phyloP scores from a whole-genome alignment of 2,888 invertebrate species.

The Thymelicus sylvestris region DNA sequence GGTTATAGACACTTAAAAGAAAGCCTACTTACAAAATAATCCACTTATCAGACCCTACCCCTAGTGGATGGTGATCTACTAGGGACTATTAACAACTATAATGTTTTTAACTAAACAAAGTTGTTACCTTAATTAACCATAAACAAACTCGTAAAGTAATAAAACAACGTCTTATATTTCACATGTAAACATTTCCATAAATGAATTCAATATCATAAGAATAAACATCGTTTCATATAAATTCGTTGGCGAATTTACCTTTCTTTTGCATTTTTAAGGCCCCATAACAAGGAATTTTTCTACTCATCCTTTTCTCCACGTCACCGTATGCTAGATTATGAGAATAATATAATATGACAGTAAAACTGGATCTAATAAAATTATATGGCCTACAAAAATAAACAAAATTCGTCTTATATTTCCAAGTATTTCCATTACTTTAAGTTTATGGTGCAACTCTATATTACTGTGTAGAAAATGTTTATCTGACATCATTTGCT shows the following conservation, averaged over 20 bases:
- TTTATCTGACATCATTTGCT: too few relatives aligned
- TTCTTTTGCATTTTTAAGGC: conserved; percentile 20
- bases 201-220: conserved; percentile 25
- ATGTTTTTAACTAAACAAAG: background rate
- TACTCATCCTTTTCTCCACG: conserved; percentile 24
- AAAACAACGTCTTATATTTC: conserved; percentile 1
- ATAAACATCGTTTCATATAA: conserved; percentile 22
- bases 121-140: background rate
- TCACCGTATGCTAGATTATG: conserved; percentile 18
- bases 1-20: too few relatives aligned
- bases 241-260: conserved; percentile 26
- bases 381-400: background rate
- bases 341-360: conserved; percentile 11
- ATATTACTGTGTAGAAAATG: too few relatives aligned
- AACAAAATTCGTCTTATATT: background rate
- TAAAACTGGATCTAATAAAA: conserved; percentile 10
- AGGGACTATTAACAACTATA: background rate
- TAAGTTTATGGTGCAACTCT: background rate
- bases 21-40: too few relatives aligned
- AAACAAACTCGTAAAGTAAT: background rate
- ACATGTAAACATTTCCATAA: background rate
- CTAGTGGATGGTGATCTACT: background rate
- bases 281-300: conserved; percentile 20
- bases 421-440: background rate
- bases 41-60: too few relatives aligned